A percentile compares a stretch with the other conserved stretches of the same genome.
phyloP scores from a whole-genome alignment of 2,797 vertebrate genomes.

The Oryzias sinensis region DNA sequence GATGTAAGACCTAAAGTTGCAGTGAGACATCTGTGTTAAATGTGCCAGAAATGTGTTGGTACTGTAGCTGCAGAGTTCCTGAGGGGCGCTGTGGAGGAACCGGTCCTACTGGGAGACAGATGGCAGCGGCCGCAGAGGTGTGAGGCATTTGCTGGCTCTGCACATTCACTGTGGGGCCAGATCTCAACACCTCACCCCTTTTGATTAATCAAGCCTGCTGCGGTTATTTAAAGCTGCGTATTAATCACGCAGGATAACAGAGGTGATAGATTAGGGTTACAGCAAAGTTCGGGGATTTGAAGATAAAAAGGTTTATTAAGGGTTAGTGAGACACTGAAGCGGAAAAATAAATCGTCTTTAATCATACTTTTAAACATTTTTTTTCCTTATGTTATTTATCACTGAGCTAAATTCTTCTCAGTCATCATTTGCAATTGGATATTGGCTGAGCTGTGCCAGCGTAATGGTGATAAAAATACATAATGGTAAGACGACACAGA shows the following conservation, averaged over 20 bases:
- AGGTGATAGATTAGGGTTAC: conserved; percentile 80
- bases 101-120: conserved; percentile 77
- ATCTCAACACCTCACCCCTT: conserved; percentile 71
- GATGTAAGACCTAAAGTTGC: conserved; percentile 24
- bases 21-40: conserved; percentile 49
- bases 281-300: conserved; percentile 69
- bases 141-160: conserved; percentile 73
- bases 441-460: conserved; percentile 17
- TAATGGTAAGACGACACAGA: conserved; percentile 29
- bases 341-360: conserved; percentile 17
- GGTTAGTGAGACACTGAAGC: conserved; percentile 23
- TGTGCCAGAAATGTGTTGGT: conserved; percentile 55
- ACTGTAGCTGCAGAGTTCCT: conserved; percentile 41
- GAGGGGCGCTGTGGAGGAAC: conserved; percentile 59
- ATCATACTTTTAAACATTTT: conserved; percentile 15
- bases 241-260: conserved; percentile 74
- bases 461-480: conserved; percentile 26
- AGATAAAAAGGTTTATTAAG: conserved; percentile 52
- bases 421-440: conserved; percentile 33
- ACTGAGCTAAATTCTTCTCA: conserved; percentile 22
- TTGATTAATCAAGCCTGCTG: conserved; percentile 71
- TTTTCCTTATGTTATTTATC: conserved; percentile 7
- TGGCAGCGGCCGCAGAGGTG: conserved; percentile 73
- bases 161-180: conserved; percentile 75
- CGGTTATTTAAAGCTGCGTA: conserved; percentile 73